Evolutionary conservation across 2,888 invertebrate genomes (phyloP), one percentile per base, ranked within the genome.

Genomic region (Drosophila putrida): DNA sequence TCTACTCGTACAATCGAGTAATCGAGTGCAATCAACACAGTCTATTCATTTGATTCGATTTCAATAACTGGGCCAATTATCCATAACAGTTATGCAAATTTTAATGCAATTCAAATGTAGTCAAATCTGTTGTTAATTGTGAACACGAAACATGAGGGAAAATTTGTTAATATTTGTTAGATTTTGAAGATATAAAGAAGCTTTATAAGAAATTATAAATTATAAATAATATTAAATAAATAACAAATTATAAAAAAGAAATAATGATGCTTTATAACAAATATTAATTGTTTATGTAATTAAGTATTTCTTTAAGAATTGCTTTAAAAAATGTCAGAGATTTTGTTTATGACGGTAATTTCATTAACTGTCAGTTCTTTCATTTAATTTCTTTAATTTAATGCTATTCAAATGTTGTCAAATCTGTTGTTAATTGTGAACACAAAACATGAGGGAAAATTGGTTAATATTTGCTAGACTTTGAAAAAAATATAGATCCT

Each of bases 1-100:
- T 6, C 41, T 51, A 47, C 54, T 73, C 58, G 20, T 65, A 39
- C 54, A 43, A 43, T 55, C 43, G 49, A 49, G n/a, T 36, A 46
- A 11, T 13, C 28, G 39, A 46, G 47, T 53, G 47, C 38, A 65
- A 66, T 66, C 47, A 65, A 2, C 54, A 25, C 25, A 13, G 33
- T 1, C 54, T 43, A 43, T 55, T 55, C 54, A 55, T 43, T 33
- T 33, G 31, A 25, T 35, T 43, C 54, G 13, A 35, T 46, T 38
- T 46, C 20, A 10, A 47, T 20, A 27, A 9, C 5, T 8, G 4
- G 0, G n/a, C 46, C 41, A 66, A 65, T 65, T 49, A 13, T 28
- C 31, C 15, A 5, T 10, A n/a, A 20, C 31, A 33, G 20, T 15
- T 53, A 27, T 43, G 33, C 43, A 43, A 39, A 43, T 55, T 6